Conservation (phyloP, 2,113 vertebrate genomes). For the Phasianus colchicus region DNA sequence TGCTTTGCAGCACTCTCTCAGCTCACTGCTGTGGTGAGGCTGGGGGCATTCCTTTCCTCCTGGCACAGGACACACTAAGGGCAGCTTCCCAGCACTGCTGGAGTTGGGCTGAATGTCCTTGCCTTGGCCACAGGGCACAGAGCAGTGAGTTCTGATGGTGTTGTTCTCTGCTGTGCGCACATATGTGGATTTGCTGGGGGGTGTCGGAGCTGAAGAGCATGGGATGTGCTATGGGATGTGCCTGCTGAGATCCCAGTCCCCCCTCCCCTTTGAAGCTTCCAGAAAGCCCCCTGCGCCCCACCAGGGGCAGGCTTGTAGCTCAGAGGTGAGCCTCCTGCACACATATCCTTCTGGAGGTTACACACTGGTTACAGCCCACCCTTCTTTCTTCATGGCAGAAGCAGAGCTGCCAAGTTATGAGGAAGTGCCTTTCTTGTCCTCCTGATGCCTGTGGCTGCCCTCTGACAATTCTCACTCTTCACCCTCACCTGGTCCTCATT, state of each 20-base stretch:
- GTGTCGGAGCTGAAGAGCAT: neutral
- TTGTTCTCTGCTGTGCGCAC: neutral
- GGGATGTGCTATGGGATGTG: neutral
- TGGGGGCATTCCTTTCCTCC: neutral
- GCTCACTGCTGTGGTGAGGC: neutral
- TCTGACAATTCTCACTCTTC: neutral
- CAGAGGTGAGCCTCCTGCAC: neutral
- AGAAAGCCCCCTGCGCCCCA: neutral
- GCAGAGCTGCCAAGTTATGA: neutral
- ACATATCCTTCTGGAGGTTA: neutral
- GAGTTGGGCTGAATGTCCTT: neutral
- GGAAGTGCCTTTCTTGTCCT: neutral
- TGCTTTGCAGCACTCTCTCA: neutral
- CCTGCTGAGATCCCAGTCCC: neutral
- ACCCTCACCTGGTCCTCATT: neutral
- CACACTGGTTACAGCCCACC: neutral
- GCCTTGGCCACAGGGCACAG: neutral
- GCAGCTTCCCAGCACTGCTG: neutral
- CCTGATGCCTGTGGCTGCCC: neutral
- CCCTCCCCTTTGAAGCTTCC: neutral
- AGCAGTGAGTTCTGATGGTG: rapidly evolving
- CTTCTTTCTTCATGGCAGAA: rapidly evolving
- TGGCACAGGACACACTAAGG: neutral
- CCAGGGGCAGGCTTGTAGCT: neutral
- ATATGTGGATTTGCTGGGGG: neutral